Evolutionary conservation across 2,888 invertebrate species (phyloP).

Genomic region (Ctenicera cuprea): DNA sequence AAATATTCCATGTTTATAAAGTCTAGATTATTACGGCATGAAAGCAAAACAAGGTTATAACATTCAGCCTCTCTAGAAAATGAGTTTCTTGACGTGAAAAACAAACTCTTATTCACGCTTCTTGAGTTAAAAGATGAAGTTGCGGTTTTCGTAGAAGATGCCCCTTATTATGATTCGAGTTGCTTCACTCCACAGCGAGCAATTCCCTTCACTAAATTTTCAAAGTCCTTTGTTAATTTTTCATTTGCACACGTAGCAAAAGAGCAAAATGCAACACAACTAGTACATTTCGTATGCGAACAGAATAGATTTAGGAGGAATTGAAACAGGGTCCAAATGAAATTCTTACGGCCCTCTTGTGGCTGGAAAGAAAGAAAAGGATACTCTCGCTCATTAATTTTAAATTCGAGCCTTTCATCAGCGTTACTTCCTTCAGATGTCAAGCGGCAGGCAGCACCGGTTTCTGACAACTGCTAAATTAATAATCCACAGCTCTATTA

Average conservation of each 20-base stretch:
- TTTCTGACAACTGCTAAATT: conserved; percentile 13
- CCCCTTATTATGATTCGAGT: background rate
- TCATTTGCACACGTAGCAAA: conserved; percentile 1
- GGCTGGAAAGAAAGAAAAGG: conserved; percentile 14
- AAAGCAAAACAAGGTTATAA: conserved; percentile 2
- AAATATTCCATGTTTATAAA: background rate
- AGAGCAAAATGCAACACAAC: conserved; percentile 4
- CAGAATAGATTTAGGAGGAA: conserved; percentile 21
- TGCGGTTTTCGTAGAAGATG: conserved; percentile 1
- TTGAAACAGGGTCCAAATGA: conserved; percentile 27
- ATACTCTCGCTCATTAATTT: conserved; percentile 23
- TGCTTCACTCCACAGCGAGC: too few relatives aligned
- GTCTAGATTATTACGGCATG: background rate
- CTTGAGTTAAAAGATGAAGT: conserved; percentile 9
- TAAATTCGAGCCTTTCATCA: conserved; percentile 23
- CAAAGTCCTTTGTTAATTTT: conserved; percentile 10
- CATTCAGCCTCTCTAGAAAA: background rate
- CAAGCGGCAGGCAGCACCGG: background rate
- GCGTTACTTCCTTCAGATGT: conserved; percentile 3
- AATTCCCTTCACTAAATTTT: conserved; percentile 8
- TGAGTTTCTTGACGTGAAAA: background rate
- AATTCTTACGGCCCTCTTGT: conserved; percentile 29
- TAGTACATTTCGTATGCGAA: conserved; percentile 16
- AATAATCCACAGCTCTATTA: conserved; percentile 9
- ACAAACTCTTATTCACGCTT: background rate